These are phyloP conservation scores for Mesembrinibis cayennensis DNA, from an alignment of 2,113 vertebrate genomes.

Conservation along the genomic window DNA sequence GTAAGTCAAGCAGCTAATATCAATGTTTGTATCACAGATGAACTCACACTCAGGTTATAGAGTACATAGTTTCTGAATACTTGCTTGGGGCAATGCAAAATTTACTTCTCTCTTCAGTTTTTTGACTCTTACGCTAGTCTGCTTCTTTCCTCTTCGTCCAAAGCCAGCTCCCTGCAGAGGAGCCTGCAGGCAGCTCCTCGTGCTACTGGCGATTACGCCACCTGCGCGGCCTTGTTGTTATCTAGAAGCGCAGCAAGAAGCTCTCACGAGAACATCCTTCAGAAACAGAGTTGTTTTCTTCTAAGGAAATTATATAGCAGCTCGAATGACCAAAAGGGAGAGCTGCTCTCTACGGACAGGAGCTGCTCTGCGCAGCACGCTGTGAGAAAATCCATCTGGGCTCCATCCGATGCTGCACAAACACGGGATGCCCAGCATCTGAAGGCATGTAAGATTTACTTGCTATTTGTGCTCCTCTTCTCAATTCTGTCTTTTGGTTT, in stretches of 20 bases:
- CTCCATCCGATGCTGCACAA: background rate
- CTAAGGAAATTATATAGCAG: background rate
- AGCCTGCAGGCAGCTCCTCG: background rate
- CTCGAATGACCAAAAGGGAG: background rate
- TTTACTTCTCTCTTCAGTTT: background rate
- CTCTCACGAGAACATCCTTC: background rate
- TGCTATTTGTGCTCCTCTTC: background rate
- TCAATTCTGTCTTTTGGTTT: background rate
- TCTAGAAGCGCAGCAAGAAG: background rate
- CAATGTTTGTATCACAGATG: background rate
- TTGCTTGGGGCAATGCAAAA: background rate
- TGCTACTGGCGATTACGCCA: rapidly evolving
- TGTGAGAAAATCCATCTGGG: background rate
- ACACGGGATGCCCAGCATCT: background rate
- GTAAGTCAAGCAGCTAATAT: background rate
- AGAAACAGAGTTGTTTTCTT: background rate
- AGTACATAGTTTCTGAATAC: background rate
- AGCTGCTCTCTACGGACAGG: background rate
- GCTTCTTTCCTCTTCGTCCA: background rate
- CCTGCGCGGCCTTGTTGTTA: background rate
- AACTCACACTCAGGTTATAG: background rate
- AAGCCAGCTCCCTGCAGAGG: background rate
- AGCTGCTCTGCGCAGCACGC: background rate
- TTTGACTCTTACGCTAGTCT: background rate
- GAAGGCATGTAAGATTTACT: background rate